Evolutionary conservation across 2,113 vertebrate species (phyloP), one percentile per base, ranked within the genome.

Genomic region (Syngnathoides biaculeatus): DNA sequence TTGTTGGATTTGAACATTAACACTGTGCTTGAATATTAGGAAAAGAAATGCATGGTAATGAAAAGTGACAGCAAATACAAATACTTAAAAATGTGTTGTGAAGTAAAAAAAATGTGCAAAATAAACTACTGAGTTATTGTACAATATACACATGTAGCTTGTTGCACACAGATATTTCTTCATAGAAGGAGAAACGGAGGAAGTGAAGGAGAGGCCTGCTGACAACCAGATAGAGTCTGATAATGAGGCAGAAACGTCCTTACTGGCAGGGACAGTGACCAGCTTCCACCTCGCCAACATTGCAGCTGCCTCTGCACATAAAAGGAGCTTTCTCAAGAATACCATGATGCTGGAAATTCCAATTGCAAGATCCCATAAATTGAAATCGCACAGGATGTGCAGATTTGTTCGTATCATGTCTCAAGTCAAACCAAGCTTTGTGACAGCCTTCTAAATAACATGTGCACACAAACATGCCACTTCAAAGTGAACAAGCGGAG

Each of bases 401-500:
- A 53, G 53, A 22, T 13, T 24, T 5, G 73, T 68, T 76, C 26
- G 67, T 57, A 69, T 13, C 20, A 38, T 53, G 67, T 40, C 17
- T 67, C 67, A 89, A 85, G 75, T 24, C 62, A 63, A 74, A 87
- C 69, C 58, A 68, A 26, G 19, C 68, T 65, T 67, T n/a, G 20
- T 50, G 45, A 4, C 57, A 6, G 64, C 67, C 52, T 62, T 74
- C 58, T 68, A 69, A 68, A 71, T 39, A 61, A 57, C 22, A 50
- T 52, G 38, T 47, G 52, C 60, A 67, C 55, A 8, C 30, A 65
- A 58, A 47, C 52, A 27, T 17, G 35, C 38, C 30, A n/a, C 63
- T 40, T 75, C 65, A 67, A 64, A 69, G 27, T 39, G 73, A 81
- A 81, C 85, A 88, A 89, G 79, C 52, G 65, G 82, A 88, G 84